Conservation (phyloP, 2,113 vertebrate species). For the Istiophorus platypterus region DNA sequence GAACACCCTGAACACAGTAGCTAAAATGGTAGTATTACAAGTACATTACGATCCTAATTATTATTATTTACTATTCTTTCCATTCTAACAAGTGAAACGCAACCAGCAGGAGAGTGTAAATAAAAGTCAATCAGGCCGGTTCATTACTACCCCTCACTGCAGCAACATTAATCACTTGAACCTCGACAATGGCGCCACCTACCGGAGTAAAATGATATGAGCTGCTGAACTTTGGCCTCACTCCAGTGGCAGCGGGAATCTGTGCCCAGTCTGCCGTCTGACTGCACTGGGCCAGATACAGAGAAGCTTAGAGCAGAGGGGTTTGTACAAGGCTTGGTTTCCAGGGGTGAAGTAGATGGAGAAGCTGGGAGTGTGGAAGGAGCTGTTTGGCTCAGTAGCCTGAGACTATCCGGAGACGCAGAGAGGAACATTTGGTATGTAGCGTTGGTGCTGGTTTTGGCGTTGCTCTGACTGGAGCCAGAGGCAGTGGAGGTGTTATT, state of each 20-base stretch:
- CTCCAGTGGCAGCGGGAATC: slow-evolving; percentile 71
- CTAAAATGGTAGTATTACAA: no score
- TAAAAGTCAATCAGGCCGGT: no score
- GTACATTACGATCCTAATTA: no score
- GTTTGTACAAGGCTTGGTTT: slow-evolving; percentile 10
- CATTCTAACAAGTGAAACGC: no score
- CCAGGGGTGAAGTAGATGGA: slow-evolving; percentile 3
- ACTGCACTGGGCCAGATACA: not conserved
- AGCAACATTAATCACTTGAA: not conserved
- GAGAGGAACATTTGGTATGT: slow-evolving; percentile 34
- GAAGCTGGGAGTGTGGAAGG: not conserved
- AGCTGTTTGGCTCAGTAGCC: not conserved
- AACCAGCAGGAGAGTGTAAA: no score
- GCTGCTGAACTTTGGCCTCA: slow-evolving; percentile 71
- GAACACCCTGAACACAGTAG: no score
- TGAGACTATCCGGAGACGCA: slow-evolving; percentile 8
- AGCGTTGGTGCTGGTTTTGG: not conserved
- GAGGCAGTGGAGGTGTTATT: not conserved
- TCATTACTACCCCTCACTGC: not conserved
- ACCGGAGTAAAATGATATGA: slow-evolving; percentile 73
- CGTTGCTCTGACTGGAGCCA: not conserved
- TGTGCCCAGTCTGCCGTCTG: not conserved
- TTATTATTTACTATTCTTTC: no score
- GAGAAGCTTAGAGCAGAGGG: not conserved
- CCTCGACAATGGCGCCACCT: not conserved